Conservation (phyloP, 1,140 invertebrate species). For the Hyles euphorbiae region DNA sequence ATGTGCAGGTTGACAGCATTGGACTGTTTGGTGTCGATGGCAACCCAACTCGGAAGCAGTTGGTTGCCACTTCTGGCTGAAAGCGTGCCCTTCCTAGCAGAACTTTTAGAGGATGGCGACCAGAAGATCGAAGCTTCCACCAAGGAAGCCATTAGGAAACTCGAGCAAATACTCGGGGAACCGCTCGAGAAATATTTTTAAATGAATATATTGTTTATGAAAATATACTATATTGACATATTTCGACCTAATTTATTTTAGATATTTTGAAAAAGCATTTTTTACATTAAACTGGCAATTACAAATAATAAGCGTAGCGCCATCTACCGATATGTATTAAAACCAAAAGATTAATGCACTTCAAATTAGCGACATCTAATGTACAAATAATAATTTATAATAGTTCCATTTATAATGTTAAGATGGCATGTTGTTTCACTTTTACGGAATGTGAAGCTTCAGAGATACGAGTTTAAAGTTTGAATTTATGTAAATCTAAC, state of each 20-base stretch:
- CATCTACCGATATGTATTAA: too few species aligned
- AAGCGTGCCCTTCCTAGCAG: slow-evolving; percentile 89
- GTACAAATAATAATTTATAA: too few species aligned
- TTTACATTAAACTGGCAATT: neutral
- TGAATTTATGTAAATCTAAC: too few species aligned
- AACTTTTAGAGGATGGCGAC: slow-evolving; percentile 90
- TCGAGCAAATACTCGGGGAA: slow-evolving; percentile 89
- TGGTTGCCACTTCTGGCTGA: slow-evolving; percentile 88
- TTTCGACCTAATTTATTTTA: neutral
- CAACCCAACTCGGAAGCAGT: slow-evolving; percentile 86
- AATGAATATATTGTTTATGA: slow-evolving; percentile 19
- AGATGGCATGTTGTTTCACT: too few species aligned
- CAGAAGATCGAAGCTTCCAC: slow-evolving; percentile 84
- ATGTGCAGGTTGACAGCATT: slow-evolving; percentile 68
- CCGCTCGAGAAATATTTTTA: slow-evolving; percentile 90
- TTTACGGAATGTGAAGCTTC: too few species aligned
- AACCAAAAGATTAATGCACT: too few species aligned
- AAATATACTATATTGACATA: neutral
- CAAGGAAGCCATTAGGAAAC: slow-evolving; percentile 83
- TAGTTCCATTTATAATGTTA: too few species aligned
- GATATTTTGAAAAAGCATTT: slow-evolving; percentile 1
- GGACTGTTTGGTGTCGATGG: slow-evolving; percentile 82
- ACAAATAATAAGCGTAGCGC: neutral
- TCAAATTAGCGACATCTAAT: too few species aligned
- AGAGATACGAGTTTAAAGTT: too few species aligned